Evolutionary conservation across 1,140 invertebrate genomes (phyloP).

Genomic region (Lepidurus apus): DNA sequence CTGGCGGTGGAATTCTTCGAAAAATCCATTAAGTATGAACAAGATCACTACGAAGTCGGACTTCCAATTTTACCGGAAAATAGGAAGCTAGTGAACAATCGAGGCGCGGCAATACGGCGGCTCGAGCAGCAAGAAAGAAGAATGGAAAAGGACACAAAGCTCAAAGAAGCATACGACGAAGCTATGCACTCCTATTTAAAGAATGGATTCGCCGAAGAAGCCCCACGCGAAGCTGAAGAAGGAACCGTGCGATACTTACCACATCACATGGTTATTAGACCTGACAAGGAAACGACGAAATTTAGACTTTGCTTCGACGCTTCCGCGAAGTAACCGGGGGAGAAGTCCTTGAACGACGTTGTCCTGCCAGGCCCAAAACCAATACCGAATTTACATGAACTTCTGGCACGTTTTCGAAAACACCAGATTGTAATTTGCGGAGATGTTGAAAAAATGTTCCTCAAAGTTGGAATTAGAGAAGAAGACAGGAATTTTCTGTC

Average conservation of each 20-base stretch:
- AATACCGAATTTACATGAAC: background rate
- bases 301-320: conserved; percentile 3
- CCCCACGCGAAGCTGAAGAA: background rate
- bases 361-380: background rate
- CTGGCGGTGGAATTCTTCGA: background rate
- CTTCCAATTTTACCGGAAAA: background rate
- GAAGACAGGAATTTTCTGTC: background rate
- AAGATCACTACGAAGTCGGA: conserved; percentile 5
- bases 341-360: conserved; percentile 17
- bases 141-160: background rate
- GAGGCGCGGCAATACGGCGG: background rate
- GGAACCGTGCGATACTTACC: conserved; percentile 10
- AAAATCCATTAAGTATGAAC: background rate
- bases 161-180: background rate
- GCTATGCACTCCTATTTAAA: background rate
- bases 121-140: background rate
- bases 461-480: conserved; percentile 15
- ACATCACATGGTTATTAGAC: background rate
- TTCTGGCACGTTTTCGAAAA: conserved; percentile 19
- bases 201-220: background rate
- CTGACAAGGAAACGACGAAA: background rate
- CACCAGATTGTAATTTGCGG: background rate
- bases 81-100: background rate
- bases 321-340: background rate
- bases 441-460: conserved; percentile 22